Conservation (phyloP, 2,113 vertebrate genomes). For the Pituophis catenifer region DNA sequence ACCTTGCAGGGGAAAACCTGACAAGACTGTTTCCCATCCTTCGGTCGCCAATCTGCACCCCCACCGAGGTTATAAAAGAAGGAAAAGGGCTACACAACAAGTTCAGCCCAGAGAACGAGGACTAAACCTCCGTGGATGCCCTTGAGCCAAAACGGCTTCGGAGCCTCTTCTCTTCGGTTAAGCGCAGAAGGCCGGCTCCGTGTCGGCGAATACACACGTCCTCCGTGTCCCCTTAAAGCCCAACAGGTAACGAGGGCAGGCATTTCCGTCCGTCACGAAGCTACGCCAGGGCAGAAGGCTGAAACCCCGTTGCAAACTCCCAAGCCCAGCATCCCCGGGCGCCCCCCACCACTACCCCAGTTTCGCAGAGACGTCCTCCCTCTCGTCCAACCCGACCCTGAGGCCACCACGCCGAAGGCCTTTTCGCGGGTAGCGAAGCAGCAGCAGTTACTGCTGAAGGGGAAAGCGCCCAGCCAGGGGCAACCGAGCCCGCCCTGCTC, state of each 20-base stretch:
- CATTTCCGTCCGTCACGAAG: neutral
- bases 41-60: neutral
- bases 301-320: neutral
- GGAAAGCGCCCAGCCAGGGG: constrained; percentile 32
- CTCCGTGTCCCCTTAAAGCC: neutral
- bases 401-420: neutral
- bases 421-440: neutral
- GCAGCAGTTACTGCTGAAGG: neutral
- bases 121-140: neutral
- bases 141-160: neutral
- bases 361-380: neutral
- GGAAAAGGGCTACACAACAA: neutral
- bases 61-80: neutral
- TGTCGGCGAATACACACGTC: neutral
- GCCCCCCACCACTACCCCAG: neutral
- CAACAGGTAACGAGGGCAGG: neutral
- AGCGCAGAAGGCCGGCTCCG: neutral
- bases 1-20: neutral
- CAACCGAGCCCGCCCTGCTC: too few species aligned
- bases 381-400: neutral
- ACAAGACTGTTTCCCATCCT: neutral
- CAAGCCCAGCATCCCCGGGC: neutral
- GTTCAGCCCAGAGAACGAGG: neutral
- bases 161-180: neutral
- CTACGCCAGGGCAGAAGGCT: neutral